Conservation (phyloP, 2,113 vertebrate genomes). For the Corydoras maculifer region DNA sequence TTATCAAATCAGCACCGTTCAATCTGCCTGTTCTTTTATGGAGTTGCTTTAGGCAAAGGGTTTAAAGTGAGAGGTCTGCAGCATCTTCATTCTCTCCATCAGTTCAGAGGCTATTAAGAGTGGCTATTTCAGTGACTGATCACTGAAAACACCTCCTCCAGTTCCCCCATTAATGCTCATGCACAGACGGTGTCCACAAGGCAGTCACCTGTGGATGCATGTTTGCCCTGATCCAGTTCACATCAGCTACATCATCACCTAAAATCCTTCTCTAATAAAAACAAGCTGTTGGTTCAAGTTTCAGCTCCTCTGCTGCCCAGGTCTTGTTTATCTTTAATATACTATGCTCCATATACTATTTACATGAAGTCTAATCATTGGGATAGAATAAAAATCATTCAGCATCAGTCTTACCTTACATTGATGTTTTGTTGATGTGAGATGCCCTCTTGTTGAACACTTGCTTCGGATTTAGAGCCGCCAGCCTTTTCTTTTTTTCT, state of each 20-base stretch:
- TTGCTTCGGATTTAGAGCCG: background rate
- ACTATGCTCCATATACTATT: background rate
- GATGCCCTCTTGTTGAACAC: constrained; percentile 12
- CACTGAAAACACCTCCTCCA: background rate
- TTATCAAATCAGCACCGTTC: too few relatives aligned
- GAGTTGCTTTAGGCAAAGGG: background rate
- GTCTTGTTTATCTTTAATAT: background rate
- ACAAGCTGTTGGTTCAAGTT: too few relatives aligned
- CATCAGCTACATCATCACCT: background rate
- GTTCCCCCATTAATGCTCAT: constrained; percentile 14
- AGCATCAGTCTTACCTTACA: constrained; percentile 66
- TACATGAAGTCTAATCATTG: background rate
- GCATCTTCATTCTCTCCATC: background rate
- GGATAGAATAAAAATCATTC: background rate
- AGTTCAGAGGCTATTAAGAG: constrained; percentile 12
- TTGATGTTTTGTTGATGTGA: constrained; percentile 44
- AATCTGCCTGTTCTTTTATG: too few relatives aligned
- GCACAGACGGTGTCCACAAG: background rate
- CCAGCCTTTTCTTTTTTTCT: constrained; percentile 31
- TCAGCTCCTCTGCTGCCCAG: background rate
- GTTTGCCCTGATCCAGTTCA: background rate
- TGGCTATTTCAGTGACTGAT: too few relatives aligned
- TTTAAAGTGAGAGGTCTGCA: background rate
- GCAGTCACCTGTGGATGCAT: constrained; percentile 31
- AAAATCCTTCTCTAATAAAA: too few relatives aligned